A percentile compares a stretch with the other conserved stretches of the same genome.
These are phyloP conservation scores for Onychorhynchus coronatus DNA, from an alignment of 2,113 vertebrate species.

Conservation along the genomic window DNA sequence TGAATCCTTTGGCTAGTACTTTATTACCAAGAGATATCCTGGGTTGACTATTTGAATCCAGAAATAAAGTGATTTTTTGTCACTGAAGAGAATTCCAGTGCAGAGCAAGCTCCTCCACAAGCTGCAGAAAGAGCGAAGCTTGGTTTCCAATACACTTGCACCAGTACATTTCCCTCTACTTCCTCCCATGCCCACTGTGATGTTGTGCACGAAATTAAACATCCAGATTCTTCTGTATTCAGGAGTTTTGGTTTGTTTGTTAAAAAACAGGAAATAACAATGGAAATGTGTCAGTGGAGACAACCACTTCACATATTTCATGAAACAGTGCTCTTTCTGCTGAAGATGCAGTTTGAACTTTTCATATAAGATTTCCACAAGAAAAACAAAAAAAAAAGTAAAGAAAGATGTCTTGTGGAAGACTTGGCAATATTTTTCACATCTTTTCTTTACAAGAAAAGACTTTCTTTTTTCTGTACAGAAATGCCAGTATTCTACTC, in stretches of 20 bases:
- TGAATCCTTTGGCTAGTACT: not conserved
- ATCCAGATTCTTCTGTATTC: not conserved
- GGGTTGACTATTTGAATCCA: not conserved
- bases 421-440: not conserved
- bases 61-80: not conserved
- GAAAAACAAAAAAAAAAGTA: not conserved
- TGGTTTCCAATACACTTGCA: not conserved
- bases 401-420: not conserved
- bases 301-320: not conserved
- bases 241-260: not conserved
- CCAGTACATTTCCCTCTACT: not conserved
- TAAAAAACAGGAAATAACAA: not conserved
- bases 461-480: not conserved
- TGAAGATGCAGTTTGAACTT: not conserved
- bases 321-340: not conserved
- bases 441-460: not conserved
- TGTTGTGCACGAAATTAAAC: not conserved
- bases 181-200: not conserved
- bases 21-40: not conserved
- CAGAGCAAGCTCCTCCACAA: not conserved
- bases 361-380: not conserved
- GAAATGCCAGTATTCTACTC: not conserved
- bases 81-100: not conserved
- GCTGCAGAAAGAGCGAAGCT: not conserved
- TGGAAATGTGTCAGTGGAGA: not conserved